phyloP scores from a whole-genome alignment of 2,888 invertebrate species.

The Hirtodrosophila alboralis region DNA sequence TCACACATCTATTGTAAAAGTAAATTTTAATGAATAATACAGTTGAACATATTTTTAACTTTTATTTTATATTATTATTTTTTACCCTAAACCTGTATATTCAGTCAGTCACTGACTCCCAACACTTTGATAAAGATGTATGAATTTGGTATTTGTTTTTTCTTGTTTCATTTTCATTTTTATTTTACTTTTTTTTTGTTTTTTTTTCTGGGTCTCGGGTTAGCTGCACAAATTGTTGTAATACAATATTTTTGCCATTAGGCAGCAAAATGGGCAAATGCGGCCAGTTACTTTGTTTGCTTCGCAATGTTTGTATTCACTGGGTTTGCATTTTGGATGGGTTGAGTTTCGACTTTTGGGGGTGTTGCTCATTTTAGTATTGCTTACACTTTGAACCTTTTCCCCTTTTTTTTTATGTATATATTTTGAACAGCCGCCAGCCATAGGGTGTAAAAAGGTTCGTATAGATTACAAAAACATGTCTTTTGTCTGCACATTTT shows the following conservation, averaged over 20 bases:
- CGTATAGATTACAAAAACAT: neutral
- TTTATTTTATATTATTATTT: too few species aligned
- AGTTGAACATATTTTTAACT: too few species aligned
- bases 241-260: slow-evolving; percentile 79
- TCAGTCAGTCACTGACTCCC: too few species aligned
- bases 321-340: slow-evolving; percentile 8
- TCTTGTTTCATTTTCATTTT: slow-evolving; percentile 3
- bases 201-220: slow-evolving; percentile 21
- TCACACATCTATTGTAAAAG: too few species aligned
- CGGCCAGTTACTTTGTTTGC: slow-evolving; percentile 65
- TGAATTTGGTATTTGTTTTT: slow-evolving; percentile 15
- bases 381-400: slow-evolving; percentile 58
- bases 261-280: slow-evolving; percentile 63
- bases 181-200: slow-evolving; percentile 10
- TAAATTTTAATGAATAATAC: too few species aligned
- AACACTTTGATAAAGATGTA: slow-evolving; percentile 19
- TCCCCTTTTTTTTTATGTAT: too few species aligned
- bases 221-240: slow-evolving; percentile 69
- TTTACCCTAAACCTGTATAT: too few species aligned
- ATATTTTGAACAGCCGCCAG: neutral
- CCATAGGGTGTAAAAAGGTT: neutral
- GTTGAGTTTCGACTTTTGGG: slow-evolving; percentile 5
- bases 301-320: slow-evolving; percentile 44
- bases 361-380: slow-evolving; percentile 25
- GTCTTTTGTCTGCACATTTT: neutral